Conservation (phyloP, 2,888 invertebrate genomes). For the Andrena bicolor region DNA sequence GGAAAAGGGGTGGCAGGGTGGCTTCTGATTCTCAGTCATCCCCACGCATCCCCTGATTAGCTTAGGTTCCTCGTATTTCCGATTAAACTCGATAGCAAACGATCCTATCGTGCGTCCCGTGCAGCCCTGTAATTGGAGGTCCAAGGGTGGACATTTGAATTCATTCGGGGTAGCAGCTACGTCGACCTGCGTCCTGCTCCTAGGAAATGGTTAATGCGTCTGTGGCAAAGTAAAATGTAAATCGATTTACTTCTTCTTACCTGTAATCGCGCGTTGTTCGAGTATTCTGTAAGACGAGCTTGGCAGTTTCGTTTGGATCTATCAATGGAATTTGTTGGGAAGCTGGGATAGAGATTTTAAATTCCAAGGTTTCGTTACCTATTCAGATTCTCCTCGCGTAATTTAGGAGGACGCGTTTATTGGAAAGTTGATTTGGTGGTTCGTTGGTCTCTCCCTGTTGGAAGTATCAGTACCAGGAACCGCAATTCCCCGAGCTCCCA, state of each 20-base stretch:
- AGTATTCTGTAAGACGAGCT: not conserved
- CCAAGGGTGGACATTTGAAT: slow-evolving; percentile 66
- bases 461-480: too few relatives aligned
- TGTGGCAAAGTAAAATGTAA: slow-evolving; percentile 4
- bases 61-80: slow-evolving; percentile 78
- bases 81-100: slow-evolving; percentile 68
- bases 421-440: not conserved
- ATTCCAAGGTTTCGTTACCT: not conserved
- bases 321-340: not conserved
- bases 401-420: not conserved
- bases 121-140: slow-evolving; percentile 56
- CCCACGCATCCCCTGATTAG: slow-evolving; percentile 76
- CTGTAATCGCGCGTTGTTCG: not conserved
- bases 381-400: not conserved
- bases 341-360: not conserved
- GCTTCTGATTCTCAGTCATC: slow-evolving; percentile 63
- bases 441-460: not conserved
- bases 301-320: not conserved
- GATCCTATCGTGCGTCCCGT: slow-evolving; percentile 60
- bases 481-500: too few relatives aligned
- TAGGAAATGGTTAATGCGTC: slow-evolving; percentile 15
- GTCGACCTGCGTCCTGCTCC: slow-evolving; percentile 27
- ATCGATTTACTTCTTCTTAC: slow-evolving; percentile 7
- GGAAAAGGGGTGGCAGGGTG: slow-evolving; percentile 29
- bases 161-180: slow-evolving; percentile 51